A percentile compares a stretch with the other conserved stretches of the same genome.
Evolutionary conservation across 2,888 invertebrate species (phyloP).

Genomic region (Nesidiocoris tenuis): DNA sequence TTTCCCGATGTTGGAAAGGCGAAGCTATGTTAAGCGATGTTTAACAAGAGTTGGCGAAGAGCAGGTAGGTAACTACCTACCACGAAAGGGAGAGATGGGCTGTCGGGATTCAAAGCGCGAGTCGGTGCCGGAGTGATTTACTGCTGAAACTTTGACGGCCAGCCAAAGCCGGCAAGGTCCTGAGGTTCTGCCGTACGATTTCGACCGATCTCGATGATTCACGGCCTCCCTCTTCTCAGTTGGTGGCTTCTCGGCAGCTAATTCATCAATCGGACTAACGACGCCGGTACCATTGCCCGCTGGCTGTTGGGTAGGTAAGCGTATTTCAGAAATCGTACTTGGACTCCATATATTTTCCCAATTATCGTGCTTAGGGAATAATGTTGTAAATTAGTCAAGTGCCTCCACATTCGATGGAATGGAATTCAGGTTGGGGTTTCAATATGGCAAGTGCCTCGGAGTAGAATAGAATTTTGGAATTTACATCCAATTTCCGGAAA

Average conservation of each 20-base stretch:
- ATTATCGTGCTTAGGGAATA: too few relatives aligned
- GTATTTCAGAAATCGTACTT: too few relatives aligned
- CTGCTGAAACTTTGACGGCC: not conserved
- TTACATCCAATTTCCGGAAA: not conserved
- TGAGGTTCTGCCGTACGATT: not conserved
- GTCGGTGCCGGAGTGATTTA: not conserved
- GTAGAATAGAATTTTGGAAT: not conserved
- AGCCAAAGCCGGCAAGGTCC: not conserved
- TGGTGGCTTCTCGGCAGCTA: not conserved
- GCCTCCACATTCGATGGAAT: too few relatives aligned
- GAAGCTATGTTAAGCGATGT: not conserved
- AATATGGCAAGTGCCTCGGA: too few relatives aligned
- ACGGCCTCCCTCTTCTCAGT: not conserved
- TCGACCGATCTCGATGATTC: not conserved
- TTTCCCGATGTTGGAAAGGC: not conserved
- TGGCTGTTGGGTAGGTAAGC: too few relatives aligned
- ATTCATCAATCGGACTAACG: not conserved
- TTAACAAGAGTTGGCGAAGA: not conserved
- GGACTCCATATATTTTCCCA: too few relatives aligned
- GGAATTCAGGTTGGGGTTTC: too few relatives aligned
- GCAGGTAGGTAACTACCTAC: too few relatives aligned
- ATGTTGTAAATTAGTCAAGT: too few relatives aligned
- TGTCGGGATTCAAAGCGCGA: not conserved
- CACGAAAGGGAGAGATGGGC: not conserved
- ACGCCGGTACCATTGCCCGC: not conserved